A percentile compares a stretch with the other conserved stretches of the same genome.
phyloP scores from a whole-genome alignment of 2,797 vertebrate genomes.

The Xenops minutus region DNA sequence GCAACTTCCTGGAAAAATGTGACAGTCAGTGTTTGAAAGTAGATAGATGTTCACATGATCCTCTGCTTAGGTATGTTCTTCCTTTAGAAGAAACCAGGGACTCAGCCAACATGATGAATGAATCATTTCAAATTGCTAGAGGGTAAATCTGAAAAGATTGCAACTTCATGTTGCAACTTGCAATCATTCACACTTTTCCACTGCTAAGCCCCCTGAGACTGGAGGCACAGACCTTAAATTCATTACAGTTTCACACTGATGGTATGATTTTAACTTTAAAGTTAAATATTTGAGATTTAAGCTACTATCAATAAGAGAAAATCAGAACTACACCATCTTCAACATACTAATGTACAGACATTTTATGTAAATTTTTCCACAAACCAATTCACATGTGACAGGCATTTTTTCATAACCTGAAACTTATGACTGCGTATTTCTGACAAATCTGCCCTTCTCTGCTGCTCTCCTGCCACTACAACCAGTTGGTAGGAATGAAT shows the following conservation, averaged over 20 bases:
- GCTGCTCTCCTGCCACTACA: background rate
- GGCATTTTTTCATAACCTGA: background rate
- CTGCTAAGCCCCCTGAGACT: background rate
- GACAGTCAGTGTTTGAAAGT: background rate
- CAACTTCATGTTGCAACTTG: background rate
- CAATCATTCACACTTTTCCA: background rate
- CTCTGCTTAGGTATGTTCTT: background rate
- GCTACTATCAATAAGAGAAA: background rate
- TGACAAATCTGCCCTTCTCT: background rate
- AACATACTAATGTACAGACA: background rate
- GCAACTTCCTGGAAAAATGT: background rate
- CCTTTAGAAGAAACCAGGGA: background rate
- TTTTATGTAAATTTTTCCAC: background rate
- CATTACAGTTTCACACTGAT: background rate
- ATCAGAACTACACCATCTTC: background rate
- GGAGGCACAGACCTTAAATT: background rate
- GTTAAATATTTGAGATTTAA: background rate
- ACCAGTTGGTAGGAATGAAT: background rate
- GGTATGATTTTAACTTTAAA: background rate
- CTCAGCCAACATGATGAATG: background rate
- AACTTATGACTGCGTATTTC: background rate
- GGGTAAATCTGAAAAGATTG: background rate
- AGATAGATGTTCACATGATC: background rate
- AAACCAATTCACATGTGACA: background rate
- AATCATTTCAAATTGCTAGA: constrained; percentile 16